phyloP scores from a whole-genome alignment of 2,113 vertebrate species.

The Tonatia bakeri region DNA sequence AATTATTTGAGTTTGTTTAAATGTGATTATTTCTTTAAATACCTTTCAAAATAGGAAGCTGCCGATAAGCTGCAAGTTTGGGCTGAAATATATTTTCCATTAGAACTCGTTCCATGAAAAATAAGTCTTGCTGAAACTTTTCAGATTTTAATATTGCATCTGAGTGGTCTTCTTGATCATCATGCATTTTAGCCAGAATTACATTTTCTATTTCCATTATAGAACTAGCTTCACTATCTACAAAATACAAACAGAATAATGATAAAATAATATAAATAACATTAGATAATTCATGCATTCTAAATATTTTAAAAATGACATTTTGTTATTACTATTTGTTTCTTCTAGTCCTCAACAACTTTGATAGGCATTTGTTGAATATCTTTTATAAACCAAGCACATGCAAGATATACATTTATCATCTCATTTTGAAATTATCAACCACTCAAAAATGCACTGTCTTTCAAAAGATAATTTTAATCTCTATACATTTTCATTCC shows the following conservation, averaged over 20 bases:
- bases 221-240: conserved; percentile 73
- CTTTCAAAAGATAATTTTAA: conserved; percentile 14
- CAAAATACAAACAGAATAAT: conserved; percentile 50
- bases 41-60: conserved; percentile 87
- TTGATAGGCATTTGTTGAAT: neutral
- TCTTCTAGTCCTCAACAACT: neutral
- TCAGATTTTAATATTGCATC: conserved; percentile 82
- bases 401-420: neutral
- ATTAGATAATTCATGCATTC: neutral
- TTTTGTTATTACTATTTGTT: neutral
- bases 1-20: neutral
- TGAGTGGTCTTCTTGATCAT: conserved; percentile 71
- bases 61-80: conserved; percentile 88
- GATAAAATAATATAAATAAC: neutral
- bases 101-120: conserved; percentile 89
- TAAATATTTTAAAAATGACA: neutral
- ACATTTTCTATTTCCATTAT: conserved; percentile 73
- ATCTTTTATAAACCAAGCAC: neutral
- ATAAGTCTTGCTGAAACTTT: conserved; percentile 83
- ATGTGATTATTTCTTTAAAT: conserved; percentile 34
- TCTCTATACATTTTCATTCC: neutral
- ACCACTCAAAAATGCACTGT: neutral
- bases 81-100: conserved; percentile 88
- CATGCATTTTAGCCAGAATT: conserved; percentile 37
- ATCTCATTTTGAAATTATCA: conserved; percentile 33